These are phyloP conservation scores for Lacerta agilis DNA, from an alignment of 2,797 vertebrate species.

Conservation along the genomic window DNA sequence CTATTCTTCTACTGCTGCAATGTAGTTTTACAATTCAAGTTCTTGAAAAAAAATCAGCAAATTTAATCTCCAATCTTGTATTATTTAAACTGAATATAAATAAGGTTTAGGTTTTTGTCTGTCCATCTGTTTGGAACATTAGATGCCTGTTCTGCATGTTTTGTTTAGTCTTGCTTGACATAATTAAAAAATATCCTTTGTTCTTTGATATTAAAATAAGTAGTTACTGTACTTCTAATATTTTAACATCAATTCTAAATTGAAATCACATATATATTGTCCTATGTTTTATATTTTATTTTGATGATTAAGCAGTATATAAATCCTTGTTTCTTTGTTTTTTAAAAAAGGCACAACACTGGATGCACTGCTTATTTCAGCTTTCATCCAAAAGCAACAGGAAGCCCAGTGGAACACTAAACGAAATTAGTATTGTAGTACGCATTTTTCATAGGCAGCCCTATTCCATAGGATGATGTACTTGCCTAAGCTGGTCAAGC, in stretches of 20 bases:
- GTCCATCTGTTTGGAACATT: not conserved
- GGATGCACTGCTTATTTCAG: not conserved
- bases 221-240: too few species aligned
- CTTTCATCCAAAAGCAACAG: not conserved
- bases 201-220: too few species aligned
- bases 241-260: not conserved
- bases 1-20: not conserved
- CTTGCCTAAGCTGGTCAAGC: not conserved
- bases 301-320: too few species aligned
- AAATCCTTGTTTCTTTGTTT: too few species aligned
- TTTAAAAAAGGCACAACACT: not conserved
- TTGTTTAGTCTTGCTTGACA: not conserved
- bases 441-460: not conserved
- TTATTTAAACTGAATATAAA: fast-evolving
- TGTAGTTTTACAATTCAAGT: not conserved
- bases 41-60: not conserved
- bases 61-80: not conserved
- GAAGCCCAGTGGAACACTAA: not conserved
- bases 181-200: not conserved
- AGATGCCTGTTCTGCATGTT: conserved; percentile 28
- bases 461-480: not conserved
- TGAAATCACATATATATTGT: not conserved
- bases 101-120: not conserved
- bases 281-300: too few species aligned
- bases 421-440: not conserved